Base-by-base conservation (phyloP, 2,888 invertebrate species). In the Halictus ligatus region DNA sequence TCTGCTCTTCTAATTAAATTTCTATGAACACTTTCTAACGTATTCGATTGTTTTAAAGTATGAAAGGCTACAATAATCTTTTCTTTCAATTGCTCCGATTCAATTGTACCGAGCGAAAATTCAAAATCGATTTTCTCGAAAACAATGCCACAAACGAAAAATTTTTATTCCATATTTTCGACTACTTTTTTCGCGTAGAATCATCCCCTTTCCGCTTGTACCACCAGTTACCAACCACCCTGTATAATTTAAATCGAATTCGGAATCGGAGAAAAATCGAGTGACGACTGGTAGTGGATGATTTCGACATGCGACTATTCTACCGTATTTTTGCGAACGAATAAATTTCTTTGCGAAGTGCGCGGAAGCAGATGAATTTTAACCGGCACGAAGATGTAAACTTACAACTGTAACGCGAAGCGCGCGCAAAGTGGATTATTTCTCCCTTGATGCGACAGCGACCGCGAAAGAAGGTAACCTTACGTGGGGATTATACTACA, bases 381-480 rank as follows among this genome's bases (percentile, higher is more conserved):
- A 7, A 64, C 64, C 13, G 7, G 29, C 29, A 64, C 3, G 69
- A 12, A 10, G n/a, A 13, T 43, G n/a, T 71, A 12, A 43, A 43
- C 43, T 43, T 71, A 71, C n/a, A 71, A n/a, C 40, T 40, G 71
- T n/a, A 43, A 71, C 43, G n/a, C 13, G 43, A n/a, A 43, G 21
- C 6, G 5, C 43, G 43, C 43, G 71, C 40, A 71, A n/a, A 71
- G 71, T 43, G 40, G 71, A 71, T 71, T 71, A 71, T 71, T 71
- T 43, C 43, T 43, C 40, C 13, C n/a, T 43, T 71, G 43, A 40
- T 40, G 43, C 43, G 71, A 71, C 71, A n/a, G 71, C 13, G 43
- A 40, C n/a, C n/a, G 43, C 13, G 43, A 71, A 43, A 71, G n/a
- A 43, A n/a, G 43, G 43, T n/a, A 40, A 69, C 7, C 71, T 71